A percentile compares a stretch with the other conserved stretches of the same genome.
Evolutionary conservation across 2,797 vertebrate genomes (phyloP).

Genomic region (Dromococcyx pavoninus): DNA sequence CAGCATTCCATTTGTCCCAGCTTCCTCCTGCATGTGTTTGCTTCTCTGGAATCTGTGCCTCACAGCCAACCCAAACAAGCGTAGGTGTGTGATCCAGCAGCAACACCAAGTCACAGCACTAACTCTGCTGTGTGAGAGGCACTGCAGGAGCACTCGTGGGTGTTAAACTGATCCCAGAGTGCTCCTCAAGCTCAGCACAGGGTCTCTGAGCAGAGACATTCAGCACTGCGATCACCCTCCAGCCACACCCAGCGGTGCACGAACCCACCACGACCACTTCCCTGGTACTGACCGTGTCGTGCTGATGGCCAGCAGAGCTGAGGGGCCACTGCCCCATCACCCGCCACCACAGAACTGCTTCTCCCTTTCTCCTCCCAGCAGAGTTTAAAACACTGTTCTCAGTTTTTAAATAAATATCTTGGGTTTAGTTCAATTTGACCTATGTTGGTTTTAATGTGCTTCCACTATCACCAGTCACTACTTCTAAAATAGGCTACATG

Average conservation of each 20-base stretch:
- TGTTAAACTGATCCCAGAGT: neutral
- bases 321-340: neutral
- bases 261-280: neutral
- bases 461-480: neutral
- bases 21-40: neutral
- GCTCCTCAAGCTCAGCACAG: neutral
- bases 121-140: neutral
- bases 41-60: neutral
- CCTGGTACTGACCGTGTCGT: neutral
- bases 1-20: neutral
- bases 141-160: neutral
- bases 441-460: neutral
- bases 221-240: neutral
- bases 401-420: neutral
- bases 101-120: neutral
- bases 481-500: neutral
- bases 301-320: neutral
- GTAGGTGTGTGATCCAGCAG: accelerated
- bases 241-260: neutral
- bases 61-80: neutral
- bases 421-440: neutral
- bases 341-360: neutral
- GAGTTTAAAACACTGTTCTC: neutral
- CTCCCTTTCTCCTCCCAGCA: neutral
- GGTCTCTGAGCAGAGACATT: neutral